phyloP scores from a whole-genome alignment of 2,113 vertebrate species.

The Xiphophorus maculatus region DNA sequence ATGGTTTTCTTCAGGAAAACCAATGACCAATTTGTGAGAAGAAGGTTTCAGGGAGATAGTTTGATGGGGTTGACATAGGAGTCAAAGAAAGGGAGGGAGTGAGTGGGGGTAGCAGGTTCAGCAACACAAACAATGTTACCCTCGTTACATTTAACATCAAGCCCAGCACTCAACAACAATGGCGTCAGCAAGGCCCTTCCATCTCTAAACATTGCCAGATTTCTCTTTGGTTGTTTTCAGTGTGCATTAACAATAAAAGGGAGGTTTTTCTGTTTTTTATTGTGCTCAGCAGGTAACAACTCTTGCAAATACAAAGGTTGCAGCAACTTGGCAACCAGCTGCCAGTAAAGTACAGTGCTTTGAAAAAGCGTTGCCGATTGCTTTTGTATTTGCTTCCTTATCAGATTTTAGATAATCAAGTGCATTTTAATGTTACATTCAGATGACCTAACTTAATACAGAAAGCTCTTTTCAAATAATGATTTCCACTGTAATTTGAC shows the following conservation, averaged over 20 bases:
- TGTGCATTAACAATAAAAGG: constrained; percentile 69
- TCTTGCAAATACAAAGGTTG: constrained; percentile 44
- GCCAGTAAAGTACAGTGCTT: background rate
- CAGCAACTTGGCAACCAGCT: background rate
- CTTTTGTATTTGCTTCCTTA: background rate
- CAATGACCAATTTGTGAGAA: background rate
- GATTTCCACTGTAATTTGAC: too few relatives aligned
- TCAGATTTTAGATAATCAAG: background rate
- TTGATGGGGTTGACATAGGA: constrained; percentile 22
- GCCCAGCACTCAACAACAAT: constrained; percentile 69
- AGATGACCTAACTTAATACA: background rate
- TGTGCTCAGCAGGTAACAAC: constrained; percentile 65
- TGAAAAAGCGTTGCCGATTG: background rate
- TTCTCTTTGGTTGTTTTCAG: constrained; percentile 71
- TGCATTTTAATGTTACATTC: background rate
- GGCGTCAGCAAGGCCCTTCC: constrained; percentile 54
- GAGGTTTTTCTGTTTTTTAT: constrained; percentile 54
- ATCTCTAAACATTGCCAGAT: constrained; percentile 77
- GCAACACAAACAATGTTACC: constrained; percentile 61
- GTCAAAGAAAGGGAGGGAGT: background rate
- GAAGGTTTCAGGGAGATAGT: constrained; percentile 2
- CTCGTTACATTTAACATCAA: constrained; percentile 65
- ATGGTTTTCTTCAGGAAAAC: background rate
- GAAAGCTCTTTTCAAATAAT: too few relatives aligned
- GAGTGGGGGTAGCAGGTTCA: constrained; percentile 10